A percentile compares a stretch with the other conserved stretches of the same genome.
phyloP scores from a whole-genome alignment of 2,888 invertebrate species.

The Bruchidius siliquastri region DNA sequence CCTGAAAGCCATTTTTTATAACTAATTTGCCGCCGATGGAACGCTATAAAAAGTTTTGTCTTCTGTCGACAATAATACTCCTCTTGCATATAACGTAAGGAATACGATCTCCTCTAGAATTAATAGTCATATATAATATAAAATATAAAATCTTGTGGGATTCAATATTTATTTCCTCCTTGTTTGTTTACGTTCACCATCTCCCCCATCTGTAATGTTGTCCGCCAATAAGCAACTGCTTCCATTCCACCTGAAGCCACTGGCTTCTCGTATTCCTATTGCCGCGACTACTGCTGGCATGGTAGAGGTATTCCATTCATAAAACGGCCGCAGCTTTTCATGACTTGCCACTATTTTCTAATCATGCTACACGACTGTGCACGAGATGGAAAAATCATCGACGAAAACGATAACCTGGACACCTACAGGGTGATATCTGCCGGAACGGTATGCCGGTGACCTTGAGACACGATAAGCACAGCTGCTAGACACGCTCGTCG shows the following conservation, averaged over 20 bases:
- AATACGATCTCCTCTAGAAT: no score
- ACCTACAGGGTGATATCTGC: not conserved
- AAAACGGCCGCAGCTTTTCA: constrained; percentile 21
- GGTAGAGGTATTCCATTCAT: constrained; percentile 5
- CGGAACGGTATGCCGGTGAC: not conserved
- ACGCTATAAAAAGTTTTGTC: no score
- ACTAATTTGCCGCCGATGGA: no score
- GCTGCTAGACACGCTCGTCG: not conserved
- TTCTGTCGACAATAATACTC: no score
- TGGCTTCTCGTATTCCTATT: not conserved
- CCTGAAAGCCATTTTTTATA: no score
- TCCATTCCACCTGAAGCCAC: not conserved
- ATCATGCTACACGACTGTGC: constrained; percentile 16
- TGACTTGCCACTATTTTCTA: constrained; percentile 29
- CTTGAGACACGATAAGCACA: not conserved
- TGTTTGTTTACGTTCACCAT: no score
- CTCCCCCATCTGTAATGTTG: no score
- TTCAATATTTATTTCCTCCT: no score
- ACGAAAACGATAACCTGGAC: not conserved
- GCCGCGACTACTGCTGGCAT: not conserved
- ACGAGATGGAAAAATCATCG: constrained; percentile 16
- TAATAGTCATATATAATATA: no score
- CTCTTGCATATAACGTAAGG: no score
- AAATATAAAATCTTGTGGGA: no score
- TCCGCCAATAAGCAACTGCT: not conserved